Evolutionary conservation across 2,797 vertebrate genomes (phyloP).

Genomic region (Tympanoctomys barrerae): DNA sequence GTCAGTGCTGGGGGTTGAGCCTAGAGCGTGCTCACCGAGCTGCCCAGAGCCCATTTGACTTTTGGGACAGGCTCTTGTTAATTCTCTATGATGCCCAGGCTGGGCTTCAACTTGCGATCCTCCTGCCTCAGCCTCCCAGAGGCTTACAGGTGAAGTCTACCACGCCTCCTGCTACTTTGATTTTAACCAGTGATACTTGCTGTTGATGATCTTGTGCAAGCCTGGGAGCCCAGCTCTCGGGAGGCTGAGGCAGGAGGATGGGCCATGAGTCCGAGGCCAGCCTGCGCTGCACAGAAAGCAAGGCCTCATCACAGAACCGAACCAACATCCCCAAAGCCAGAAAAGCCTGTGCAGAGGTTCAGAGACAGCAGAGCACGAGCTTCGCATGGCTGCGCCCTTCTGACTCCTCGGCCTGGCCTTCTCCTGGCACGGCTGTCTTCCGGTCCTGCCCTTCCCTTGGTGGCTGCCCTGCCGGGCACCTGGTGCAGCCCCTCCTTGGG

Average conservation of each 20-base stretch:
- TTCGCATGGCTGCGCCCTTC: background rate
- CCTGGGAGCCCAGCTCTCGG: background rate
- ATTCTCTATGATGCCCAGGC: background rate
- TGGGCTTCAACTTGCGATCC: no score
- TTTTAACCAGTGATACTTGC: background rate
- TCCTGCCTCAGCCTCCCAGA: background rate
- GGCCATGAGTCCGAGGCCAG: background rate
- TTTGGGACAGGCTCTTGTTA: background rate
- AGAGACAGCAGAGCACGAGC: background rate
- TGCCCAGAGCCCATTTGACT: background rate
- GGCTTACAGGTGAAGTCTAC: background rate
- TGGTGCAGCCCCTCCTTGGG: background rate
- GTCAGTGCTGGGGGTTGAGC: background rate
- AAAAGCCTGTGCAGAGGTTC: background rate
- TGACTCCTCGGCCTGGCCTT: background rate
- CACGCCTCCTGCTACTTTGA: background rate
- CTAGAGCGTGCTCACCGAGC: fast-evolving
- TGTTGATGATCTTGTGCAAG: background rate
- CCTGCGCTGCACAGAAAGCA: background rate
- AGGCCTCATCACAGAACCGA: background rate
- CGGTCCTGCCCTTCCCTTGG: background rate
- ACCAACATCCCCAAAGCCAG: background rate
- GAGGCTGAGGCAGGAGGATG: background rate
- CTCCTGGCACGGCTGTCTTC: no score
- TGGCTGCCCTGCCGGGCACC: background rate